Conservation (phyloP, 2,113 vertebrate species). For the Syngnathus floridae region DNA sequence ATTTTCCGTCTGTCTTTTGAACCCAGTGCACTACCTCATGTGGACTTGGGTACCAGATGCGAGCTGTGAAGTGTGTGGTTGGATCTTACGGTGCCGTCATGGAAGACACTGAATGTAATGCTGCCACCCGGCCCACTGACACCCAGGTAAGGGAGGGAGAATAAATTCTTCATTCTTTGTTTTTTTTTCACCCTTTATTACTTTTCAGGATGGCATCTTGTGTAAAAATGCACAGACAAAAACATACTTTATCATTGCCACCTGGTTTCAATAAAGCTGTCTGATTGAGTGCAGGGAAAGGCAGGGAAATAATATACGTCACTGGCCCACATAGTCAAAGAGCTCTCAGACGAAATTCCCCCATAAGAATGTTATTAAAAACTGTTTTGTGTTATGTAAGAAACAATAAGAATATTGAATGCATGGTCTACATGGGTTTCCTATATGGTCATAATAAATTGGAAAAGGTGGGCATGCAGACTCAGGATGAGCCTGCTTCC, state of each 20-base stretch:
- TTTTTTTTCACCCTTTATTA: not conserved
- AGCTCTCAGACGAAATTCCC: slow-evolving; percentile 18
- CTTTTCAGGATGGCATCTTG: not conserved
- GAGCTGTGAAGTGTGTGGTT: slow-evolving; percentile 89
- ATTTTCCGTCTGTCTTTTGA: slow-evolving; percentile 26
- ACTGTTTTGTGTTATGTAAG: not conserved
- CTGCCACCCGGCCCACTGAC: slow-evolving; percentile 85
- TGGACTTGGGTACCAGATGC: slow-evolving; percentile 91
- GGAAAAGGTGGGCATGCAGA: slow-evolving; percentile 53
- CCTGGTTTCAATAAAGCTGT: slow-evolving; percentile 52
- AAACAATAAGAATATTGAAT: not conserved
- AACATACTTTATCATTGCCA: slow-evolving; percentile 24
- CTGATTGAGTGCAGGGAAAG: slow-evolving; percentile 27
- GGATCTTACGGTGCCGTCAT: slow-evolving; percentile 83
- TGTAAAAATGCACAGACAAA: slow-evolving; percentile 9
- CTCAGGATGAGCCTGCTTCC: slow-evolving; percentile 51
- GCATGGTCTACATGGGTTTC: not conserved
- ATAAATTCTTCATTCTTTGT: not conserved
- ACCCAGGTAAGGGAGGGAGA: slow-evolving; percentile 77
- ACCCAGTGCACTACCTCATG: slow-evolving; percentile 89
- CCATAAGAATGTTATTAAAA: slow-evolving; percentile 1
- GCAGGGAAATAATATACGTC: slow-evolving; percentile 8
- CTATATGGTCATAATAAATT: slow-evolving; percentile 11
- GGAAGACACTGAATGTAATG: slow-evolving; percentile 88
- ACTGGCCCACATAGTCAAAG: slow-evolving; percentile 27